phyloP scores from a whole-genome alignment of 1,140 invertebrate genomes.

The Brachionus koreanus region DNA sequence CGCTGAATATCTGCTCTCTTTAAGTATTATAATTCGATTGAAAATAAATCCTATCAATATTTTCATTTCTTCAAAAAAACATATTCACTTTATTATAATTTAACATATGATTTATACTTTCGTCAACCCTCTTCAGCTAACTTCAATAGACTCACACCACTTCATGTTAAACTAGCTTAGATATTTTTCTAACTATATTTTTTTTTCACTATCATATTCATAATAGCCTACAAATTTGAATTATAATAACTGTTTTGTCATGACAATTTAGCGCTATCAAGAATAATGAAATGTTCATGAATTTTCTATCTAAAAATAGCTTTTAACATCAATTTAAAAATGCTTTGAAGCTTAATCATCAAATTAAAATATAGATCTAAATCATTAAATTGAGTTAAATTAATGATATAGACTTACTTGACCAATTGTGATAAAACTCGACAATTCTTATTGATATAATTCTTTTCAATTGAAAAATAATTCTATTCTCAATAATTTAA shows the following conservation, averaged over 20 bases:
- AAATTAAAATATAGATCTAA: too few species aligned
- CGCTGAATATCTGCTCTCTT: not conserved
- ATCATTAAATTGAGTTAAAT: too few species aligned
- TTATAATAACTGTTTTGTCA: not conserved
- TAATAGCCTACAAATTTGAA: not conserved
- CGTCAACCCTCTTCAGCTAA: not conserved
- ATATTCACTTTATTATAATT: not conserved
- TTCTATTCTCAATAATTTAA: not conserved
- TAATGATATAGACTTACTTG: not conserved
- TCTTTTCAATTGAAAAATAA: not conserved
- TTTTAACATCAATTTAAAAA: not conserved
- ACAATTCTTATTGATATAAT: too few species aligned
- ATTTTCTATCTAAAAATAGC: not conserved
- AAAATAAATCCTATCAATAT: constrained; percentile 10
- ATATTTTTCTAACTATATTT: not conserved
- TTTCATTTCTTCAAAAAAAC: not conserved
- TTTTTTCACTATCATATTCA: not conserved
- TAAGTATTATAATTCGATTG: not conserved
- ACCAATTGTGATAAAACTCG: not conserved
- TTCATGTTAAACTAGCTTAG: not conserved
- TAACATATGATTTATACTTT: not conserved
- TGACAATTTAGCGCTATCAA: not conserved
- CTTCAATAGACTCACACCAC: not conserved
- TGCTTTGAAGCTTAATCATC: too few species aligned
- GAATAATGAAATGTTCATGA: not conserved